Percentiles rank a stretch among this genome's conserved stretches.
These are phyloP conservation scores for Saccostrea glomerata DNA, from an alignment of 1,140 invertebrate species.

Conservation along the genomic window DNA sequence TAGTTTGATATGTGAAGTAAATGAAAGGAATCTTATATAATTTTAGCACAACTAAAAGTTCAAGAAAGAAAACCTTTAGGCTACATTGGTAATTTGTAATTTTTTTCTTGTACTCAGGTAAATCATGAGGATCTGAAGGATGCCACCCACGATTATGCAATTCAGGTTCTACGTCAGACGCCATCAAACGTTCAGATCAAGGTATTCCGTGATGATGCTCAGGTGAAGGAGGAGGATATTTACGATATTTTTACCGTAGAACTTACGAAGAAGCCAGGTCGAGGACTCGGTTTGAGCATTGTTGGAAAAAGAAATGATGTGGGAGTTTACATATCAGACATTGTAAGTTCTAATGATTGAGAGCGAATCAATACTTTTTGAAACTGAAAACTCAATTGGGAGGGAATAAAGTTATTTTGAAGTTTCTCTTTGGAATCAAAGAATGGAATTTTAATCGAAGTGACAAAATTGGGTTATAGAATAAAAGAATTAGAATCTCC, in stretches of 20 bases:
- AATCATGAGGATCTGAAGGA: constrained; percentile 93
- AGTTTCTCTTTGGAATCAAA: too few species aligned
- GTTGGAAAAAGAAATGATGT: constrained; percentile 91
- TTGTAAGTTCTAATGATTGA: constrained; percentile 84
- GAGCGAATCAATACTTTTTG: not conserved
- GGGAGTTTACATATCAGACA: constrained; percentile 96
- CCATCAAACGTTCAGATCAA: constrained; percentile 89
- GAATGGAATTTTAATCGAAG: too few species aligned
- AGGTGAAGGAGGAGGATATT: constrained; percentile 83
- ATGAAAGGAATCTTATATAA: too few species aligned
- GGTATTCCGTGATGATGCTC: constrained; percentile 88
- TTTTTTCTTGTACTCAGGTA: constrained; percentile 85
- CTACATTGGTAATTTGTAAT: not conserved
- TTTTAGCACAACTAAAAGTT: too few species aligned
- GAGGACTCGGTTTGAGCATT: constrained; percentile 94
- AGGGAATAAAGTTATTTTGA: too few species aligned
- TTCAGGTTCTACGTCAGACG: constrained; percentile 80
- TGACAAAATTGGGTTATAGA: too few species aligned
- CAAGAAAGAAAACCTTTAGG: too few species aligned
- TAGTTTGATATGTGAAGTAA: too few species aligned
- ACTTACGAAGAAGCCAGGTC: constrained; percentile 93
- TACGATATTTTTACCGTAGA: constrained; percentile 94
- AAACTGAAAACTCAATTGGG: too few species aligned
- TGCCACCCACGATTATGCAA: constrained; percentile 92
- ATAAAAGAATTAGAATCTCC: too few species aligned